A percentile compares a stretch with the other conserved stretches of the same genome.
phyloP scores from a whole-genome alignment of 2,888 invertebrate species.

The Archips xylosteana region DNA sequence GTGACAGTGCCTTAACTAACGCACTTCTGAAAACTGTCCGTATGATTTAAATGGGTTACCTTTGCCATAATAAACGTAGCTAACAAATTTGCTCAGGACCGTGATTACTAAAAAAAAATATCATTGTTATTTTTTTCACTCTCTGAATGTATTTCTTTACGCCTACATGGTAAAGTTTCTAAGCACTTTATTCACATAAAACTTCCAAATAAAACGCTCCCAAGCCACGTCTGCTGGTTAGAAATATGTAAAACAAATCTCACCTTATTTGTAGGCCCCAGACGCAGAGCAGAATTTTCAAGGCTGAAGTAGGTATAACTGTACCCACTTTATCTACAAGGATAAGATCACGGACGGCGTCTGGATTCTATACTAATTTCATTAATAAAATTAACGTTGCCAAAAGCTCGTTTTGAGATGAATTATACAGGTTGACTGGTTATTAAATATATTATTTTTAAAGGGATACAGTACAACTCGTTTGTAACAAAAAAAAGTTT shows the following conservation, averaged over 20 bases:
- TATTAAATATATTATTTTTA: too few species aligned
- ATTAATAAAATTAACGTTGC: slow-evolving; percentile 17
- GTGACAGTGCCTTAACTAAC: not conserved
- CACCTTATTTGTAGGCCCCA: slow-evolving; percentile 25
- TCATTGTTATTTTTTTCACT: not conserved
- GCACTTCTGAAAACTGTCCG: not conserved
- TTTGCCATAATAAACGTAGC: not conserved
- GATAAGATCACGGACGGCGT: slow-evolving; percentile 24
- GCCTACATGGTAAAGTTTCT: slow-evolving; percentile 1
- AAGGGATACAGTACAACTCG: too few species aligned
- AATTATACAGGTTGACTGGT: not conserved
- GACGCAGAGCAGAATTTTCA: slow-evolving; percentile 16
- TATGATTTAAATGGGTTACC: not conserved
- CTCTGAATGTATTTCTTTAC: not conserved
- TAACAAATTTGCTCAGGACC: too few species aligned
- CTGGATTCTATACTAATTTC: slow-evolving; percentile 9
- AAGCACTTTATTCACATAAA: slow-evolving; percentile 4
- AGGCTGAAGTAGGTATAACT: slow-evolving; percentile 24
- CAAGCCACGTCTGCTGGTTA: not conserved
- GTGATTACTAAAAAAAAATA: not conserved
- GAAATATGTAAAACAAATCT: slow-evolving; percentile 10
- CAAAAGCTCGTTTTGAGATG: not conserved
- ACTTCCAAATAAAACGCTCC: slow-evolving; percentile 1
- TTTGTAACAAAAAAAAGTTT: too few species aligned
- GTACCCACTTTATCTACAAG: slow-evolving; percentile 21